Evolutionary conservation across 2,888 invertebrate genomes (phyloP).

Genomic region (Micropterix aruncella): DNA sequence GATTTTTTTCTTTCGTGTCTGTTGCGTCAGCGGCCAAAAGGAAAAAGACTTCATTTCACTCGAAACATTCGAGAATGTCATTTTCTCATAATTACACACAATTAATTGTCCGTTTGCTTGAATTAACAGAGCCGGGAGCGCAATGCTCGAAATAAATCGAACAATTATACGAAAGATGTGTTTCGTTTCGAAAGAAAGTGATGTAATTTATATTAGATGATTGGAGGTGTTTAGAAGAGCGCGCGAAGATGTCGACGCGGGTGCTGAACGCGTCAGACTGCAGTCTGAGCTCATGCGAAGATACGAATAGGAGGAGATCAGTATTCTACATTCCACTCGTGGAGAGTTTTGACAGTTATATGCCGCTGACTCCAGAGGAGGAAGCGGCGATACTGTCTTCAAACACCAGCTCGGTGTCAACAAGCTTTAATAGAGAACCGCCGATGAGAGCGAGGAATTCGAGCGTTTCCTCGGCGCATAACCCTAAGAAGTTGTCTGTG

Average conservation of each 20-base stretch:
- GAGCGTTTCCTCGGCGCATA: not conserved
- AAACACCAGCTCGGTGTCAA: constrained; percentile 6
- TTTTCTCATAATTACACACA: too few relatives aligned
- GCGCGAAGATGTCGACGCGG: not conserved
- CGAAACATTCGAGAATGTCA: too few relatives aligned
- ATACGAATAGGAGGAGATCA: constrained; percentile 47
- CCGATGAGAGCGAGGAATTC: constrained; percentile 1
- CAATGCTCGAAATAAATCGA: too few relatives aligned
- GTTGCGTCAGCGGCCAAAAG: too few relatives aligned
- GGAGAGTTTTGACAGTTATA: constrained; percentile 42
- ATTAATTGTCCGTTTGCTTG: too few relatives aligned
- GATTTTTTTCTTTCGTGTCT: too few relatives aligned
- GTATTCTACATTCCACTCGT: constrained; percentile 63
- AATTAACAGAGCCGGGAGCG: too few relatives aligned
- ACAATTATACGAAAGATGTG: too few relatives aligned
- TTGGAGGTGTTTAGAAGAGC: too few relatives aligned
- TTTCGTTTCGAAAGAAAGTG: too few relatives aligned
- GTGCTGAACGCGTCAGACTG: constrained; percentile 21
- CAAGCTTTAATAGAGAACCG: not conserved
- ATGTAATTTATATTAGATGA: too few relatives aligned
- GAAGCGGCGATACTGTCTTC: constrained; percentile 24
- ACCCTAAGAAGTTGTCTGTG: not conserved
- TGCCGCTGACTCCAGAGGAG: constrained; percentile 36
- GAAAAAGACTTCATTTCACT: too few relatives aligned
- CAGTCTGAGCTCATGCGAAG: constrained; percentile 27